Conservation (phyloP, 2,113 vertebrate species). For the Passerina amoena region DNA sequence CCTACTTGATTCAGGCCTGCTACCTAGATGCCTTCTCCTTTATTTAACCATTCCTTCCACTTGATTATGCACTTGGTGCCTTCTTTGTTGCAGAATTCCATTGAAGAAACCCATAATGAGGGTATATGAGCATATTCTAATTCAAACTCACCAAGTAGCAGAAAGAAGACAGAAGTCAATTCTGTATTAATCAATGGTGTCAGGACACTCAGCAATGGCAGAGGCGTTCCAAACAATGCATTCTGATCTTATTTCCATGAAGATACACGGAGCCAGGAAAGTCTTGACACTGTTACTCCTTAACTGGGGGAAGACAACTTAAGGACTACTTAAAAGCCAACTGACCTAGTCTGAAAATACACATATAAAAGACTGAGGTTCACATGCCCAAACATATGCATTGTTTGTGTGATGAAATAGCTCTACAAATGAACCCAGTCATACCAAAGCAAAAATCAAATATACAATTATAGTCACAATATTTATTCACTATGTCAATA, state of each 20-base stretch:
- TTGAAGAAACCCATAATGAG: background rate
- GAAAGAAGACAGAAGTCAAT: background rate
- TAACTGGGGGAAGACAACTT: background rate
- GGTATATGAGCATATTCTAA: background rate
- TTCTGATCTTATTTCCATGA: background rate
- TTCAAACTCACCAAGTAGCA: background rate
- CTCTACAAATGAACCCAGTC: background rate
- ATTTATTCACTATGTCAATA: background rate
- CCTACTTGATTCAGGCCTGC: background rate
- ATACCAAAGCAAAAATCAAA: background rate
- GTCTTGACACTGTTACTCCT: background rate
- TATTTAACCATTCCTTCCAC: background rate
- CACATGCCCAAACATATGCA: fast-evolving
- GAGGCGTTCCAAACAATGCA: background rate
- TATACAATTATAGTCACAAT: background rate
- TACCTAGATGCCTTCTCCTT: background rate
- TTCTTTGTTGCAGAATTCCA: background rate
- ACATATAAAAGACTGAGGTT: background rate
- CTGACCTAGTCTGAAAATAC: background rate
- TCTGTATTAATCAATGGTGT: background rate
- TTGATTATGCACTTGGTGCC: background rate
- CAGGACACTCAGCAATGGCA: background rate
- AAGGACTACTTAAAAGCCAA: background rate
- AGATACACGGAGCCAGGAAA: background rate
- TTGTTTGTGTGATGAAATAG: background rate